phyloP scores from a whole-genome alignment of 2,797 vertebrate genomes.

The Acomys russatus region DNA sequence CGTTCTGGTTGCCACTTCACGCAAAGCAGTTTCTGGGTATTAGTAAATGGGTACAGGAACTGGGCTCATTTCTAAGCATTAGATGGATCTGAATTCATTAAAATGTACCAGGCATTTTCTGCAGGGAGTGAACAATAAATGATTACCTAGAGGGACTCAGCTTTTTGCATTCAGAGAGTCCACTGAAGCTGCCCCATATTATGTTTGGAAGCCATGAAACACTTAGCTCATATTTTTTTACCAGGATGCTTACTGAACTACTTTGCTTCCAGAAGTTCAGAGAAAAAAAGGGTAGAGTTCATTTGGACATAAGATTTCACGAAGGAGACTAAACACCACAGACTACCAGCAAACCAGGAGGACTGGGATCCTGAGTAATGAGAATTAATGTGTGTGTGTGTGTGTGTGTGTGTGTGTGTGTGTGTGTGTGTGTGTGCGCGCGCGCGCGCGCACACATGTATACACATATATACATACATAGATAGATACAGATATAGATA shows the following conservation, averaged over 20 bases:
- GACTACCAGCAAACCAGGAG: constrained; percentile 34
- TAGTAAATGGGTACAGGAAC: constrained; percentile 49
- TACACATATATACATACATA: too few relatives aligned
- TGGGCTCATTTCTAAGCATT: constrained; percentile 69
- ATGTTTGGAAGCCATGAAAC: constrained; percentile 71
- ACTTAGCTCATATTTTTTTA: constrained; percentile 71
- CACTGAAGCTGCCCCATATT: constrained; percentile 43
- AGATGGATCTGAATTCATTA: constrained; percentile 70
- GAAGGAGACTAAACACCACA: constrained; percentile 48
- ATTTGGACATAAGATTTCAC: constrained; percentile 46
- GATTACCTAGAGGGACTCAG: constrained; percentile 38
- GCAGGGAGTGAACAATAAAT: constrained; percentile 67
- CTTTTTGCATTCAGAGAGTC: constrained; percentile 61
- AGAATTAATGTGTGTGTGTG: not conserved
- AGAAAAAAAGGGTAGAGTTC: constrained; percentile 53
- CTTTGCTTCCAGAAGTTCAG: constrained; percentile 67
- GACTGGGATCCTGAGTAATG: constrained; percentile 18
- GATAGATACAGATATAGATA: not conserved
- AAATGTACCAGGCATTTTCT: constrained; percentile 74
- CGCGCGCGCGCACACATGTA: too few relatives aligned
- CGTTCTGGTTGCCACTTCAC: constrained; percentile 58
- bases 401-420: too few relatives aligned
- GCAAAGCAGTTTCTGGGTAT: constrained; percentile 44
- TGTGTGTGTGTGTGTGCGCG: too few relatives aligned
- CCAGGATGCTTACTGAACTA: constrained; percentile 60